phyloP scores from a whole-genome alignment of 1,140 invertebrate species.

The Rhyacophila brunnea region DNA sequence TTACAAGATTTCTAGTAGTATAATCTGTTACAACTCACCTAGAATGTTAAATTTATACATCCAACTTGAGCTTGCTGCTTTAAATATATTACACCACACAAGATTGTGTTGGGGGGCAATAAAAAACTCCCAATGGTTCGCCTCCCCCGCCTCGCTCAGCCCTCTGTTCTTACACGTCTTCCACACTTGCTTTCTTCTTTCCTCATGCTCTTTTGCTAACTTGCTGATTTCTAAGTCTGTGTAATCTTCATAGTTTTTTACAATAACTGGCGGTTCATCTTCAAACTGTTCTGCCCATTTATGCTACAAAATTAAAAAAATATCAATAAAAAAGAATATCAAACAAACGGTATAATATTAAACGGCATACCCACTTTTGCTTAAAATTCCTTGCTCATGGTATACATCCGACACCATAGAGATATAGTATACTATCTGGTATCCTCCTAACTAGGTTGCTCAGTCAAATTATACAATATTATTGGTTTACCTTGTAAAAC shows the following conservation, averaged over 20 bases:
- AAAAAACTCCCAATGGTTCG: constrained; percentile 69
- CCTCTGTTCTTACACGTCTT: constrained; percentile 28
- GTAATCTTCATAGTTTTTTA: constrained; percentile 35
- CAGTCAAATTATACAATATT: no score
- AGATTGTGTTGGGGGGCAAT: constrained; percentile 68
- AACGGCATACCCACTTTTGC: no score
- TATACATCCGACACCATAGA: no score
- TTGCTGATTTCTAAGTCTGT: constrained; percentile 22
- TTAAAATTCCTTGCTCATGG: no score
- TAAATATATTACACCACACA: constrained; percentile 78
- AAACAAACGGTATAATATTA: no score
- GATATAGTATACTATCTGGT: no score
- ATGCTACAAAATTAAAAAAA: constrained; percentile 23
- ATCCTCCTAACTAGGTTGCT: no score
- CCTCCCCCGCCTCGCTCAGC: constrained; percentile 33
- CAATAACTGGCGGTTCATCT: constrained; percentile 12
- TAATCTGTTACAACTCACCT: constrained; percentile 45
- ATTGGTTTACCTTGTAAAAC: no score
- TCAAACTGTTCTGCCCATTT: constrained; percentile 34
- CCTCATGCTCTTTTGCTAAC: constrained; percentile 26
- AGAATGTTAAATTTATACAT: constrained; percentile 78
- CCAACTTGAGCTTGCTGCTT: constrained; percentile 78
- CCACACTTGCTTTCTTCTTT: constrained; percentile 28
- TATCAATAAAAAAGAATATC: no score
- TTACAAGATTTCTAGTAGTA: no score